phyloP scores from a whole-genome alignment of 2,888 invertebrate genomes.

The Nephrotoma flavescens region DNA sequence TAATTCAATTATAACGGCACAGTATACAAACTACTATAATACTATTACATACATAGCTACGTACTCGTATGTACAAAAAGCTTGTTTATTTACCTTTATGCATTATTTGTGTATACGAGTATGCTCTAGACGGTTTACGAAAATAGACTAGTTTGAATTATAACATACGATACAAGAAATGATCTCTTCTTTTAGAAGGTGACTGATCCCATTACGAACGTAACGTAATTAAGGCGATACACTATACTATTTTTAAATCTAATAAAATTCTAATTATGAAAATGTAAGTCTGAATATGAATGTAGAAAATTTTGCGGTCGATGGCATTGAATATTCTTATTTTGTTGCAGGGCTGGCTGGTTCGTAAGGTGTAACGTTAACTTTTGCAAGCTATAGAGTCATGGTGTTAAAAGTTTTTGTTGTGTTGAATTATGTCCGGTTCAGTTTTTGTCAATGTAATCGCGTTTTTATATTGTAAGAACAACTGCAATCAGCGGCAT shows the following conservation, averaged over 20 bases:
- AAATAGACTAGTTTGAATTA: neutral
- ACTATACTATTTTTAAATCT: neutral
- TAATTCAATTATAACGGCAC: neutral
- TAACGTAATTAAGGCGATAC: neutral
- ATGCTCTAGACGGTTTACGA: neutral
- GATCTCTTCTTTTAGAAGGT: neutral
- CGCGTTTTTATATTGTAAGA: no score
- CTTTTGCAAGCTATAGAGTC: no score
- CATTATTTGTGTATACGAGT: neutral
- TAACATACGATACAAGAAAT: neutral
- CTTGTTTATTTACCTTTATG: neutral
- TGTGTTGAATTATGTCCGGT: no score
- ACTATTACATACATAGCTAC: no score
- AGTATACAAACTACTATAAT: neutral
- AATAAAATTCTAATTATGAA: neutral
- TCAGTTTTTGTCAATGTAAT: no score
- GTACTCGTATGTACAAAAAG: neutral
- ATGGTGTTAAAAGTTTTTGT: no score
- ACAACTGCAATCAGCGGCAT: no score
- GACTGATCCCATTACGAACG: neutral
- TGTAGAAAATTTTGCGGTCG: neutral
- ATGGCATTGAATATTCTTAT: neutral
- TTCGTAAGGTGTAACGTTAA: no score
- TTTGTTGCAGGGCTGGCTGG: no score
- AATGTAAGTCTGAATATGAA: no score